Conservation (phyloP, 2,113 vertebrate species). For the Cricetomys ansorgei region DNA sequence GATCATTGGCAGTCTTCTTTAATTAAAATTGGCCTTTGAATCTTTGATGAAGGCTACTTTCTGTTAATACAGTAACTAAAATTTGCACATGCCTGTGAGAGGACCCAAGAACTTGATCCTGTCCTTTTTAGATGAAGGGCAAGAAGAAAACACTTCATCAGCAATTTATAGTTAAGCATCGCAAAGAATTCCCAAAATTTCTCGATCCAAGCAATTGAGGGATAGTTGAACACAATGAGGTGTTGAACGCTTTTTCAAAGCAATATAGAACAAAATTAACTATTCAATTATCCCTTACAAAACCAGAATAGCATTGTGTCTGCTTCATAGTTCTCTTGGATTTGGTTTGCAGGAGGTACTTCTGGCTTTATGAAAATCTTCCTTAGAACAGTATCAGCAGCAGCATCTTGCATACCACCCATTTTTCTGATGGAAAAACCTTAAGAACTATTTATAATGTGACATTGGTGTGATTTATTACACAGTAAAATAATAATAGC, state of each 20-base stretch:
- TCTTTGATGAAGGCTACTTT: not conserved
- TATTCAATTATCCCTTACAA: constrained; percentile 50
- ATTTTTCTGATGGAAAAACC: not conserved
- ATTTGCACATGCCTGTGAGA: not conserved
- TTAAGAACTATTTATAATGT: not conserved
- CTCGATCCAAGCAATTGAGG: constrained; percentile 56
- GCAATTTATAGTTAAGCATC: constrained; percentile 21
- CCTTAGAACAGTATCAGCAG: not conserved
- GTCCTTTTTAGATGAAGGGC: not conserved
- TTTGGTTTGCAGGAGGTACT: not conserved
- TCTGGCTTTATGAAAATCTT: not conserved
- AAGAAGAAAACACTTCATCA: not conserved
- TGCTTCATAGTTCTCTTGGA: not conserved
- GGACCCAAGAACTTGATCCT: not conserved
- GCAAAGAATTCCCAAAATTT: constrained; percentile 13
- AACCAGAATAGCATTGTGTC: not conserved
- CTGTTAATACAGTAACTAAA: not conserved
- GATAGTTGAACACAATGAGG: constrained; percentile 70
- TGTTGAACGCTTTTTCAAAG: constrained; percentile 63
- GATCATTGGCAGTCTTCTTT: not conserved
- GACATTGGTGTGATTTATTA: not conserved
- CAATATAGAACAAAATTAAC: constrained; percentile 53
- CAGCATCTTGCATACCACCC: not conserved
- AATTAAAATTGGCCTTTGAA: not conserved
- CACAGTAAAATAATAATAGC: not conserved